Conservation (phyloP, 2,113 vertebrate genomes). For the Eudyptes chrysolophus region DNA sequence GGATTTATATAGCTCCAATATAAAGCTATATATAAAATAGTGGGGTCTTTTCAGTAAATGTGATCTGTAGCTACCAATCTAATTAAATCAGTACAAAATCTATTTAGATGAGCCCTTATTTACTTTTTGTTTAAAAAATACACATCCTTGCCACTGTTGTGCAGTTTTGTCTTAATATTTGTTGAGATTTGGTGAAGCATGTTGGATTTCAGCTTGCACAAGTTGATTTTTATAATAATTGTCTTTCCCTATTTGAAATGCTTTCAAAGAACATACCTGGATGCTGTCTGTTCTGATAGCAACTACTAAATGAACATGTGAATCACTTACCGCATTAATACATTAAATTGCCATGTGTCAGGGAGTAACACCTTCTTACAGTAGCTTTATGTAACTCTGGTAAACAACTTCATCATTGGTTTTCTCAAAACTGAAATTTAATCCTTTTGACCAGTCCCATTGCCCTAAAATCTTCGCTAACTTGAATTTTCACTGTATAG, state of each 20-base stretch:
- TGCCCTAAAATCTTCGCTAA: not conserved
- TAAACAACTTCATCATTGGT: not conserved
- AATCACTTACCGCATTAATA: not conserved
- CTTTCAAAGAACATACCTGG: not conserved
- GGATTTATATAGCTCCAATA: not conserved
- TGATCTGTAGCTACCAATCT: not conserved
- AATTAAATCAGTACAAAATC: not conserved
- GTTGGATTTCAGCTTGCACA: conserved; percentile 66
- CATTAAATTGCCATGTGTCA: conserved; percentile 20
- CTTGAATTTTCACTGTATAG: not conserved
- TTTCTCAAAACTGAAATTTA: not conserved
- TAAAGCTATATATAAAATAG: not conserved
- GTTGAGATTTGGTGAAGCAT: conserved; percentile 49
- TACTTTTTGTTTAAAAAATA: not conserved
- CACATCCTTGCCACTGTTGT: conserved; percentile 51
- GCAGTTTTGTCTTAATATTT: conserved; percentile 64
- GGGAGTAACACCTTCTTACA: conserved; percentile 54
- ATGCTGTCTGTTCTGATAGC: conserved; percentile 9
- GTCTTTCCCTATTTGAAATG: conserved; percentile 2
- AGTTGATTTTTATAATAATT: conserved; percentile 47
- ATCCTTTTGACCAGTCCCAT: not conserved
- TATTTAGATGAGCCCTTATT: not conserved
- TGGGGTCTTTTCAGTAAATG: not conserved
- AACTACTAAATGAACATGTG: conserved; percentile 16
- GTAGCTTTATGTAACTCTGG: conserved; percentile 57